Percentiles rank a stretch among this genome's conserved stretches.
Evolutionary conservation across 2,888 invertebrate species (phyloP).

Genomic region (Coelopa pilipes): DNA sequence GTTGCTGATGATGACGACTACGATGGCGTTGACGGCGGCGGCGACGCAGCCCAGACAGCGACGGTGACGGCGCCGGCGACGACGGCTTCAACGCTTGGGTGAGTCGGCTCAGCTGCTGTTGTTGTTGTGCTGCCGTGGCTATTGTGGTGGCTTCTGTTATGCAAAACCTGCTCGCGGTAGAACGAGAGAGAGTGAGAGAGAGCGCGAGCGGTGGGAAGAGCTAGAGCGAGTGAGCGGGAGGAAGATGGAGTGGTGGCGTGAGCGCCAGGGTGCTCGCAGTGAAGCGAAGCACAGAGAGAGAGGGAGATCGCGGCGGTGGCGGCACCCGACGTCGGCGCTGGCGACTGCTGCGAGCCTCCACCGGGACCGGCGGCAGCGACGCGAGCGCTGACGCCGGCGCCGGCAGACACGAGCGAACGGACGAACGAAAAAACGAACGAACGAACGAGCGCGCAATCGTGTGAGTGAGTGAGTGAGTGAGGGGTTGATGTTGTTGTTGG

Average conservation of each 20-base stretch:
- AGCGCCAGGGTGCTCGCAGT: too few relatives aligned
- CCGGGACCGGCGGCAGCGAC: too few relatives aligned
- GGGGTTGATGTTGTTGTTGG: not conserved
- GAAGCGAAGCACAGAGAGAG: too few relatives aligned
- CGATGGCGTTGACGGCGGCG: too few relatives aligned
- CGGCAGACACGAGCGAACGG: too few relatives aligned
- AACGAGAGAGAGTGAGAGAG: not conserved
- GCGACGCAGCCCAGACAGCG: not conserved
- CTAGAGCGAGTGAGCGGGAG: too few relatives aligned
- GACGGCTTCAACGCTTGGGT: not conserved
- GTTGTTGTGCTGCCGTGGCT: slow-evolving; percentile 1
- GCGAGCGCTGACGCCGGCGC: too few relatives aligned
- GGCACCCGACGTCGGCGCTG: not conserved
- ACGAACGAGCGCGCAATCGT: slow-evolving; percentile 8
- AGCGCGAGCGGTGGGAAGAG: not conserved
- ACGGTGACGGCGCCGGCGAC: too few relatives aligned
- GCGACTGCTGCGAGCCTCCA: slow-evolving; percentile 32
- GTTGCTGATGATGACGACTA: not conserved
- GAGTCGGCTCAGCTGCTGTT: slow-evolving; percentile 20
- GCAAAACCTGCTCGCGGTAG: not conserved
- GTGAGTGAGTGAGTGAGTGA: slow-evolving; percentile 14
- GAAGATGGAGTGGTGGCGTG: too few relatives aligned
- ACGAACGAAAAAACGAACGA: not conserved
- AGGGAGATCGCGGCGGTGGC: not conserved
- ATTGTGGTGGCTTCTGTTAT: too few relatives aligned